Evolutionary conservation across 2,888 invertebrate genomes (phyloP).

Genomic region (Pristionchus maxplancki): DNA sequence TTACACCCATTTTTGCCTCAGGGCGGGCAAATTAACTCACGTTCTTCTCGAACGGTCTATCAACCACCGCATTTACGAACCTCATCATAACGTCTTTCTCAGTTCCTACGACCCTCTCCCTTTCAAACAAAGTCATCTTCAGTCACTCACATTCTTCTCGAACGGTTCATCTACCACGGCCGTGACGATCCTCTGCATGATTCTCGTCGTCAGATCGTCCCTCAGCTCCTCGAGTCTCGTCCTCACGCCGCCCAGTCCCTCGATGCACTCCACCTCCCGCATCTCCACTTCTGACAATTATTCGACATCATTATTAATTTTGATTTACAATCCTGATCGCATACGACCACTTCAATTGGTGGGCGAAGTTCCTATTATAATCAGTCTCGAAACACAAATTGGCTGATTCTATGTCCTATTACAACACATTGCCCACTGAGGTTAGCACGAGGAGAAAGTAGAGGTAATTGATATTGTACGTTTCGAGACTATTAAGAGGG

Average conservation of each 20-base stretch:
- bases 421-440: too few species aligned
- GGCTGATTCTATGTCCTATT: too few species aligned
- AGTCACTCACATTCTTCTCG: conserved; percentile 65
- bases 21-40: too few species aligned
- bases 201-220: conserved; percentile 40
- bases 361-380: too few species aligned
- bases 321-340: too few species aligned
- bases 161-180: conserved; percentile 73
- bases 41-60: conserved; percentile 73
- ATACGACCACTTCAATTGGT: too few species aligned
- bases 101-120: too few species aligned
- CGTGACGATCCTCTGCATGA: conserved; percentile 59
- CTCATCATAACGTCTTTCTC: conserved; percentile 48
- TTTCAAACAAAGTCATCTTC: too few species aligned
- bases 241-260: conserved; percentile 32
- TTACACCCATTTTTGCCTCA: too few species aligned
- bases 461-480: too few species aligned
- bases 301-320: too few species aligned
- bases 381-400: too few species aligned
- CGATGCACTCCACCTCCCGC: conserved; percentile 47
- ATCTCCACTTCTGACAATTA: conserved; percentile 9
- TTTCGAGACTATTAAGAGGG: not conserved
- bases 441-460: not conserved
- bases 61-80: conserved; percentile 67
- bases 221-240: conserved; percentile 33